Evolutionary conservation across 2,797 vertebrate genomes (phyloP).

Genomic region (Hybognathus amarus): DNA sequence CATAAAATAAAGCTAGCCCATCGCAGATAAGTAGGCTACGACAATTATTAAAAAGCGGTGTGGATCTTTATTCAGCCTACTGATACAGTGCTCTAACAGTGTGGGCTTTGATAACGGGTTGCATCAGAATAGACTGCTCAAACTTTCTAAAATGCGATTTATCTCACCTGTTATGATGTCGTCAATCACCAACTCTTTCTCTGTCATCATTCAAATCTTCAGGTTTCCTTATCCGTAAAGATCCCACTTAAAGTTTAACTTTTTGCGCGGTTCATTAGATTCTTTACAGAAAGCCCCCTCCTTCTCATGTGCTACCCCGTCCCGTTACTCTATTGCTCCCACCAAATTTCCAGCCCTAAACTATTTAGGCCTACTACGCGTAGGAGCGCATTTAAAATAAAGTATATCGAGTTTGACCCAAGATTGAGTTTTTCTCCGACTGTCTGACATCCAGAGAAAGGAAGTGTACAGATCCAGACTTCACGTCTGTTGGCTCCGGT

Average conservation of each 20-base stretch:
- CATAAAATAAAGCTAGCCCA: not conserved
- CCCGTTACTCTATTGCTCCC: conserved; percentile 1
- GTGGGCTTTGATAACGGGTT: conserved; percentile 30
- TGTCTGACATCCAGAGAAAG: conserved; percentile 60
- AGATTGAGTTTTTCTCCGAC: conserved; percentile 48
- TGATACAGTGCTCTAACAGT: not conserved
- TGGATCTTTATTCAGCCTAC: not conserved
- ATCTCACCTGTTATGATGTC: conserved; percentile 72
- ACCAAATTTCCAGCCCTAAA: not conserved
- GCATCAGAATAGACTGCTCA: not conserved
- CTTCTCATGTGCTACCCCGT: conserved; percentile 19
- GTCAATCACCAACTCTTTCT: conserved; percentile 69
- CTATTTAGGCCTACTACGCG: conserved; percentile 24
- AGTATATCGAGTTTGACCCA: conserved; percentile 36
- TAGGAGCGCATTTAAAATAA: conserved; percentile 46
- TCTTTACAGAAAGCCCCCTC: conserved; percentile 33
- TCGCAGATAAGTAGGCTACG: not conserved
- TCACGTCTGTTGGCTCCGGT: conserved; percentile 57
- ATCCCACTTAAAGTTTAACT: conserved; percentile 58
- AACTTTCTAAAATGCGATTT: not conserved
- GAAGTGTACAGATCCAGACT: conserved; percentile 68
- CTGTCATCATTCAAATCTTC: conserved; percentile 69
- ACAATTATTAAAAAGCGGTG: not conserved
- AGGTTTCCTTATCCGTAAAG: conserved; percentile 61
- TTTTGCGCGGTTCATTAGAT: conserved; percentile 52